Conservation (phyloP, 2,888 invertebrate genomes). For the Patella depressa region DNA sequence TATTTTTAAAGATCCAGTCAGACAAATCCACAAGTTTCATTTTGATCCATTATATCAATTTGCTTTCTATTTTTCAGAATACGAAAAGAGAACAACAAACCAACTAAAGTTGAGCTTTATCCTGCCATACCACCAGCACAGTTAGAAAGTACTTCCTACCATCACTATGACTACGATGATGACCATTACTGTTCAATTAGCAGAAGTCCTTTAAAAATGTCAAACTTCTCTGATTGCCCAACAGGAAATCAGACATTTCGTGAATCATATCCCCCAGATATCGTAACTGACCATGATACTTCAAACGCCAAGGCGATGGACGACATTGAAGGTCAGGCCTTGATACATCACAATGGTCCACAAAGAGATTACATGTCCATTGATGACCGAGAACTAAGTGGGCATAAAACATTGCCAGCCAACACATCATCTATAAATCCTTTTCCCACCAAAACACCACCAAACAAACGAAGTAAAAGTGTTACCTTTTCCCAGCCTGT, state of each 20-base stretch:
- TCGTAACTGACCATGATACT: background rate
- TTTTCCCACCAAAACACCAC: conserved; percentile 31
- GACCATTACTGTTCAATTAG: conserved; percentile 61
- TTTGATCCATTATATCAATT: background rate
- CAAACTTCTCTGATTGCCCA: conserved; percentile 47
- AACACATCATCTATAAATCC: conserved; percentile 29
- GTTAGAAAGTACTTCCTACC: conserved; percentile 49
- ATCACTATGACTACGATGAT: conserved; percentile 60
- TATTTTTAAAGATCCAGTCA: too few relatives aligned
- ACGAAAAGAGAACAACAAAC: conserved; percentile 31
- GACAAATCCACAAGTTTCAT: too few relatives aligned
- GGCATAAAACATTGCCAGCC: conserved; percentile 34
- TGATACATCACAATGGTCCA: conserved; percentile 10
- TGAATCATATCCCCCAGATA: background rate
- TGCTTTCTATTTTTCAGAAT: conserved; percentile 14
- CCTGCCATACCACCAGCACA: conserved; percentile 47
- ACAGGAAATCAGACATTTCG: conserved; percentile 4
- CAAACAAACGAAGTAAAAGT: conserved; percentile 48
- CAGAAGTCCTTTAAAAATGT: conserved; percentile 56
- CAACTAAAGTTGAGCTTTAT: conserved; percentile 31
- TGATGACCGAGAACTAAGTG: conserved; percentile 18
- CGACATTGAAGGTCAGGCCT: conserved; percentile 9
- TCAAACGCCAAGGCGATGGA: conserved; percentile 14
- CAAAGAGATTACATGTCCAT: conserved; percentile 10
- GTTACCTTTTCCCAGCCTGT: conserved; percentile 62